phyloP scores from a whole-genome alignment of 2,888 invertebrate species.

The Xestia rhomboidea region DNA sequence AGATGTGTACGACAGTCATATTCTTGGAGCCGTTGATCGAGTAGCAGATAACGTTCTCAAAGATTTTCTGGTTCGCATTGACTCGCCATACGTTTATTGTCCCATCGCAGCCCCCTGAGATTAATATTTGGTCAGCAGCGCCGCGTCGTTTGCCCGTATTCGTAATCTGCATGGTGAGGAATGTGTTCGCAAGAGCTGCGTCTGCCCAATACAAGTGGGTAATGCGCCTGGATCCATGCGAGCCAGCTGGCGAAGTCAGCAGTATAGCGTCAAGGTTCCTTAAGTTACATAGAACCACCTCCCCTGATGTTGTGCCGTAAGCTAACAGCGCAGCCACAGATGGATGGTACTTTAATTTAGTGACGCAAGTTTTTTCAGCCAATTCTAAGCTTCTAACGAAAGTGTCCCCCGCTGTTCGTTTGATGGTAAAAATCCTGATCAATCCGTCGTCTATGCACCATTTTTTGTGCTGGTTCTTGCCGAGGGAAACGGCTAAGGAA shows the following conservation, averaged over 20 bases:
- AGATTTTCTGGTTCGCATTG: conserved; percentile 76
- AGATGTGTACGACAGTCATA: conserved; percentile 69
- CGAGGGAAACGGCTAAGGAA: conserved; percentile 81
- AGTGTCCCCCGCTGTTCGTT: conserved; percentile 87
- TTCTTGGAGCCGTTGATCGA: conserved; percentile 77
- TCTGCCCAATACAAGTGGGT: conserved; percentile 82
- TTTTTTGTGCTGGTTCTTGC: conserved; percentile 79
- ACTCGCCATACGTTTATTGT: conserved; percentile 84
- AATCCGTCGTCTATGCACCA: conserved; percentile 85
- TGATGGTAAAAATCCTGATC: conserved; percentile 80
- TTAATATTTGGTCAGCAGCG: conserved; percentile 80
- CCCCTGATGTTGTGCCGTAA: conserved; percentile 83
- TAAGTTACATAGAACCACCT: conserved; percentile 82
- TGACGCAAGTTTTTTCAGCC: conserved; percentile 83
- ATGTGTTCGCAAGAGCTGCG: conserved; percentile 75
- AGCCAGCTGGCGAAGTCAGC: conserved; percentile 78
- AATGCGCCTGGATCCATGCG: conserved; percentile 81
- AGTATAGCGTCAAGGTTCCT: conserved; percentile 73
- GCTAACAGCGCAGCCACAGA: conserved; percentile 79
- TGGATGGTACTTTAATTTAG: conserved; percentile 81
- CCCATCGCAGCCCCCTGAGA: conserved; percentile 78
- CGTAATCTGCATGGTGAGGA: conserved; percentile 79
- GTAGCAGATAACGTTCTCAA: conserved; percentile 80
- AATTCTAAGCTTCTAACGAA: conserved; percentile 79
- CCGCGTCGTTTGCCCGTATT: conserved; percentile 80